phyloP scores from a whole-genome alignment of 2,888 invertebrate species.

The Harmothoe impar region DNA sequence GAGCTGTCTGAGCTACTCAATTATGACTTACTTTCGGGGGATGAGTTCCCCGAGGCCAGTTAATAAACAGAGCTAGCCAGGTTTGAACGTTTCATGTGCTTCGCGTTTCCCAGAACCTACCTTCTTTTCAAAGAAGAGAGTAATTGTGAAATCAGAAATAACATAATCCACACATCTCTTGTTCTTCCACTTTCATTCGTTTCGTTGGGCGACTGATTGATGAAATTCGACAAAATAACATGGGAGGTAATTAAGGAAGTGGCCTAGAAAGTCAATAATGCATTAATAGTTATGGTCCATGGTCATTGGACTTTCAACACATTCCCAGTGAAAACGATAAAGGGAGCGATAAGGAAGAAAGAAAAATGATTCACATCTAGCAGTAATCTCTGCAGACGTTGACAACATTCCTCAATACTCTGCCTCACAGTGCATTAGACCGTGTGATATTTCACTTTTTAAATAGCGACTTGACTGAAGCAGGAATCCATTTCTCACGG shows the following conservation, averaged over 20 bases:
- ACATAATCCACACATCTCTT: slow-evolving; percentile 29
- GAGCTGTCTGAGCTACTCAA: background rate
- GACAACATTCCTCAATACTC: background rate
- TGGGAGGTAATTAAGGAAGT: slow-evolving; percentile 44
- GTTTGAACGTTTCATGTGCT: background rate
- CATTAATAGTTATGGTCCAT: slow-evolving; percentile 35
- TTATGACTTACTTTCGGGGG: background rate
- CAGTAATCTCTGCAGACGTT: background rate
- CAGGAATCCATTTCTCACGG: background rate
- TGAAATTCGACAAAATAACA: background rate
- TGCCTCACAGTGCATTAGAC: background rate
- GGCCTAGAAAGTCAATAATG: slow-evolving; percentile 36
- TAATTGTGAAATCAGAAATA: background rate
- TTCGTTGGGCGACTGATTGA: background rate
- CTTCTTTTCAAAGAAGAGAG: background rate
- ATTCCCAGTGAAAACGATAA: background rate
- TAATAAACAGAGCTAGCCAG: background rate
- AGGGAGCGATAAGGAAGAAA: background rate
- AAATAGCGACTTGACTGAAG: background rate
- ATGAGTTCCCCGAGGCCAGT: background rate
- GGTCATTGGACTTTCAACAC: slow-evolving; percentile 26
- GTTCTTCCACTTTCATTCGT: background rate
- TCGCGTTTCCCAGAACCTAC: background rate
- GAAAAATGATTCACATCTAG: background rate
- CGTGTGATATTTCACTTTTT: background rate